Conservation (phyloP, 2,113 vertebrate species). For the Gymnogyps californianus region DNA sequence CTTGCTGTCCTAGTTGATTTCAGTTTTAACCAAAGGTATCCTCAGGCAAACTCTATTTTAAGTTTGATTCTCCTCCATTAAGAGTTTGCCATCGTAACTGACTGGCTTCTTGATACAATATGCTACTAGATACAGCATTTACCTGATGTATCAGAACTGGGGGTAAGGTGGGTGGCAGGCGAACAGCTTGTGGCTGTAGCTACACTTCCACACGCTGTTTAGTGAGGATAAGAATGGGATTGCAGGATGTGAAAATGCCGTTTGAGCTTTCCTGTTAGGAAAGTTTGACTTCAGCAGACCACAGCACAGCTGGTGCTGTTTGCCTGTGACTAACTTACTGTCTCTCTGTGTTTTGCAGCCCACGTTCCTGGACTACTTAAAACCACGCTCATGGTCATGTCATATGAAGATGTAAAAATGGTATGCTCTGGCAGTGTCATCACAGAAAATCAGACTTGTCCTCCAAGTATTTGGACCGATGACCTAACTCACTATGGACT, state of each 20-base stretch:
- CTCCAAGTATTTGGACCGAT: slow-evolving; percentile 27
- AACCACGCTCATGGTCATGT: slow-evolving; percentile 91
- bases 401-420: slow-evolving; percentile 67
- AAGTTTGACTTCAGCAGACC: background rate
- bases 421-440: background rate
- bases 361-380: slow-evolving; percentile 84
- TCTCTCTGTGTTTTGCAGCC: slow-evolving; percentile 71
- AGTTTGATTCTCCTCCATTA: background rate
- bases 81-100: background rate
- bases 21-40: background rate
- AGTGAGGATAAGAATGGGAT: background rate
- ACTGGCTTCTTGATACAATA: background rate
- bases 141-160: background rate
- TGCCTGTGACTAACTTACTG: background rate
- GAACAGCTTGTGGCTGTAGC: background rate
- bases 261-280: background rate
- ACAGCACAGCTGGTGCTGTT: background rate
- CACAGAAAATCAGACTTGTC: background rate
- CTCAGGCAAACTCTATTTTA: background rate
- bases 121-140: background rate
- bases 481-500: background rate
- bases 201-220: background rate
- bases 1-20: background rate
- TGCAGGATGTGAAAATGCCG: background rate
- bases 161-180: background rate